Percentiles rank a stretch among this genome's conserved stretches.
phyloP scores from a whole-genome alignment of 2,113 vertebrate species.

The Dipodomys merriami region DNA sequence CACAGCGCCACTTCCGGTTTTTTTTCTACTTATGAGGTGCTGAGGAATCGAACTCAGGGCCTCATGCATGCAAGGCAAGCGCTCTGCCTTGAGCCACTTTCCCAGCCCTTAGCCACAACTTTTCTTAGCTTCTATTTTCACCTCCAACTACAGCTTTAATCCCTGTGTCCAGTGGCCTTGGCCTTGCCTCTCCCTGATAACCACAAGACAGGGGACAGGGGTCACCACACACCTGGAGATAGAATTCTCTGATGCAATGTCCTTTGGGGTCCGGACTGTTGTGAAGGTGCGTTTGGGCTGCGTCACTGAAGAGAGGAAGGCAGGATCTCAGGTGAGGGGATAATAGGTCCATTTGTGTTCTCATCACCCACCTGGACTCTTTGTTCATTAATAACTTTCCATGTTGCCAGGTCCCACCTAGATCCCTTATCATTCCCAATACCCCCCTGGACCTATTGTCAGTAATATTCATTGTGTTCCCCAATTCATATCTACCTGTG shows the following conservation, averaged over 20 bases:
- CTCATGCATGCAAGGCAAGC: too few relatives aligned
- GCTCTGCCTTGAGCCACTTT: too few relatives aligned
- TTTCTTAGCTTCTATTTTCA: constrained; percentile 38
- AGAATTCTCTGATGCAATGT: constrained; percentile 95
- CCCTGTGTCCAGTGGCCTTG: background rate
- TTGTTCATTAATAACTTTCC: background rate
- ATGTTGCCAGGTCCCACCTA: background rate
- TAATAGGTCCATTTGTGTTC: background rate
- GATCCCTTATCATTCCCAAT: background rate
- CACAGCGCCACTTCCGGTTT: too few relatives aligned
- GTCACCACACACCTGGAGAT: constrained; percentile 90
- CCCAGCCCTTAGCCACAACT: background rate
- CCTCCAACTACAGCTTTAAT: background rate
- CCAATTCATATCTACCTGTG: background rate
- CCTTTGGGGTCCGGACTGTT: constrained; percentile 93
- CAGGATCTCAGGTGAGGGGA: constrained; percentile 20
- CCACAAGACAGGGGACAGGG: background rate
- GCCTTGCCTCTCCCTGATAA: background rate
- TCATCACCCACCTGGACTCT: background rate
- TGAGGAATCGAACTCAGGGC: too few relatives aligned
- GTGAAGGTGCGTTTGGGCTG: constrained; percentile 95
- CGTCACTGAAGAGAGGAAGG: constrained; percentile 86
- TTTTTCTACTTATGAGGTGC: too few relatives aligned
- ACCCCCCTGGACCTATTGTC: background rate
- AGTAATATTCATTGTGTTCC: background rate